These are phyloP conservation scores for Chanos chanos DNA, from an alignment of 2,797 vertebrate genomes.

Conservation along the genomic window DNA sequence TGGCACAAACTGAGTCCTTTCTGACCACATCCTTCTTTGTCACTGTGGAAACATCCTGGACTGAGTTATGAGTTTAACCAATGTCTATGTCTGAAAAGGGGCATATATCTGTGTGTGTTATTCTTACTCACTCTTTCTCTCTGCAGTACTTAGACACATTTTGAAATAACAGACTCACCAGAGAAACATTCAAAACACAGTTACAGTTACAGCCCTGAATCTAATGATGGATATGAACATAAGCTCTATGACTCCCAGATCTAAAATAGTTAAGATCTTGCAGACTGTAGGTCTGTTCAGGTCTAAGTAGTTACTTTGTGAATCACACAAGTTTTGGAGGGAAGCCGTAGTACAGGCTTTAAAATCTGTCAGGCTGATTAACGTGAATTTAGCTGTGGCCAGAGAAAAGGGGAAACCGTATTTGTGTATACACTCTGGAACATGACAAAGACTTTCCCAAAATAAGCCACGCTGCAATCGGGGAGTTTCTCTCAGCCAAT, in stretches of 20 bases:
- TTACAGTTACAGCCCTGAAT: neutral
- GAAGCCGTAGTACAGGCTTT: neutral
- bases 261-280: neutral
- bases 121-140: neutral
- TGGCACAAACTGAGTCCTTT: constrained; percentile 52
- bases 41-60: constrained; percentile 68
- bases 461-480: constrained; percentile 34
- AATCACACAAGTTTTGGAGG: no score
- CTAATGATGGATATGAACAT: no score
- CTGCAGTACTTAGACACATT: constrained; percentile 12
- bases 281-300: no score
- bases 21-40: constrained; percentile 80
- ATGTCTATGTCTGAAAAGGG: constrained; percentile 17
- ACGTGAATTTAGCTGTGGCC: neutral
- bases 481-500: constrained; percentile 36
- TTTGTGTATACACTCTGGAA: constrained; percentile 30
- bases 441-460: constrained; percentile 41
- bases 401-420: neutral
- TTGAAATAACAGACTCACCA: neutral
- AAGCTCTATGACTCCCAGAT: no score
- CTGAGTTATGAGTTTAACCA: constrained; percentile 34
- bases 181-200: neutral
- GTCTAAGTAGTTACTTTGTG: no score
- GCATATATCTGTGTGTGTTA: constrained; percentile 11
- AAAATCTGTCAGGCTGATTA: neutral